Evolutionary conservation across 2,888 invertebrate species (phyloP).

Genomic region (Drosophila nigricruria): DNA sequence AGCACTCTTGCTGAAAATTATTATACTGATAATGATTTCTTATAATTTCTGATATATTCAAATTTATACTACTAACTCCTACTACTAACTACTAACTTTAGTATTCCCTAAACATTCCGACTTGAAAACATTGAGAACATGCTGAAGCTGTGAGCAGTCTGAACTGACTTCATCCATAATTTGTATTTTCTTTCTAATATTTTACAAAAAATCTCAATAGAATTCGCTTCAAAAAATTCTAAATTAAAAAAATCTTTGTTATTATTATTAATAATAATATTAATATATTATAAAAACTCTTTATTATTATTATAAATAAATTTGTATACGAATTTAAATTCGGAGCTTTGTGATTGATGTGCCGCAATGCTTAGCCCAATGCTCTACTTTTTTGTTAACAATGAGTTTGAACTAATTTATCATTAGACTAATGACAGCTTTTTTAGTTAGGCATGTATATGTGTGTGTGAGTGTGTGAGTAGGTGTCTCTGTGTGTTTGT

Average conservation of each 20-base stretch:
- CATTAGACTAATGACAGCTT: constrained; percentile 23
- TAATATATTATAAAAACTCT: not conserved
- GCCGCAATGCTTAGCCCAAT: constrained; percentile 8
- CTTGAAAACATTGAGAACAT: too few species aligned
- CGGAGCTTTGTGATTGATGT: constrained; percentile 4
- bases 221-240: too few species aligned
- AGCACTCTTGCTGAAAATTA: too few species aligned
- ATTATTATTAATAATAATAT: too few species aligned
- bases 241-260: not conserved
- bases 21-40: not conserved
- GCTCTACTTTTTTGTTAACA: constrained; percentile 15
- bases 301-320: constrained; percentile 1
- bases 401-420: constrained; percentile 8
- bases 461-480: constrained; percentile 13
- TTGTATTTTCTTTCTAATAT: not conserved
- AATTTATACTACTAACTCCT: too few species aligned
- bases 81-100: too few species aligned
- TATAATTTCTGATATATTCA: not conserved
- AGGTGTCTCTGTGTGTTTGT: constrained; percentile 7
- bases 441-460: constrained; percentile 11
- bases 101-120: not conserved
- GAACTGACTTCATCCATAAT: not conserved
- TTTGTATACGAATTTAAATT: not conserved
- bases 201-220: not conserved
- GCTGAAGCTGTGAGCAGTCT: too few species aligned